Evolutionary conservation across 2,113 vertebrate species (phyloP).

Genomic region (Ictidomys tridecemlineatus): DNA sequence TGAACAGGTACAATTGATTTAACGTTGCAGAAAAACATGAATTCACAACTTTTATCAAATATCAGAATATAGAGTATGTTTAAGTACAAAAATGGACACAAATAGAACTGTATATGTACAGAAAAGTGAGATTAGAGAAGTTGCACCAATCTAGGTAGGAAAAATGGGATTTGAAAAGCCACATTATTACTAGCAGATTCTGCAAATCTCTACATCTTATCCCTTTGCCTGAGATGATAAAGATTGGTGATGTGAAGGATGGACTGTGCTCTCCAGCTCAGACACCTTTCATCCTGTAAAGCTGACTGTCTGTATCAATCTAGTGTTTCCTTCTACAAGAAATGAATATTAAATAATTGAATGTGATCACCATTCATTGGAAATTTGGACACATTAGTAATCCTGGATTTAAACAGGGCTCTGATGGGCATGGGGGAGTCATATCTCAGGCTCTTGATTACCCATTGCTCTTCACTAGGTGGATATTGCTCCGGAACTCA

Average conservation of each 20-base stretch:
- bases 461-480: slow-evolving; percentile 50
- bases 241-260: not conserved
- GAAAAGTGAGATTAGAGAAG: not conserved
- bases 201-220: not conserved
- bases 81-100: not conserved
- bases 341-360: slow-evolving; percentile 71
- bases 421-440: not conserved
- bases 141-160: not conserved
- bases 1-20: not conserved
- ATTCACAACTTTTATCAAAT: not conserved
- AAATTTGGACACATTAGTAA: not conserved
- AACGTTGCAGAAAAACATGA: not conserved
- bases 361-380: slow-evolving; percentile 70
- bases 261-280: not conserved
- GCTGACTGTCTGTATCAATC: not conserved
- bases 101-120: not conserved
- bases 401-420: slow-evolving; percentile 53
- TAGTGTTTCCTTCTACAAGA: not conserved
- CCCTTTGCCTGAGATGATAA: not conserved
- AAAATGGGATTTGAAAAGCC: not conserved
- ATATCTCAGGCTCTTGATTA: slow-evolving; percentile 62
- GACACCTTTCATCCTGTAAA: not conserved
- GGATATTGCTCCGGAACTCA: slow-evolving; percentile 68
- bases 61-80: not conserved
- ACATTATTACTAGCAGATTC: not conserved